These are phyloP conservation scores for Polia nebulosa DNA, from an alignment of 2,888 invertebrate genomes.

Conservation along the genomic window DNA sequence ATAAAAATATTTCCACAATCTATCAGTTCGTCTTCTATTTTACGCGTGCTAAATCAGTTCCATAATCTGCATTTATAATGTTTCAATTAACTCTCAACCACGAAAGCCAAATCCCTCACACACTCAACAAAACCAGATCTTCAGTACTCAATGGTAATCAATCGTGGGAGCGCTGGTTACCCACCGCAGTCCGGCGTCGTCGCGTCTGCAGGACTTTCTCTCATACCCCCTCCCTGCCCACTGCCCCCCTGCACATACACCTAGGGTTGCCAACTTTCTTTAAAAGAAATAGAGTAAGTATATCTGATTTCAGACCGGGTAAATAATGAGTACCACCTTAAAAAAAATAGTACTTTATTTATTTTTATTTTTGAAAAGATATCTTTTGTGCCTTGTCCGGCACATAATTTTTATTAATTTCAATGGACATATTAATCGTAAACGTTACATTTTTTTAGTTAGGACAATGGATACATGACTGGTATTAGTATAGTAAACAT, in stretches of 20 bases:
- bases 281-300: too few relatives aligned
- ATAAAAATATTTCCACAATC: neutral
- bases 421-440: too few relatives aligned
- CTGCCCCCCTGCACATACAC: slow-evolving; percentile 1
- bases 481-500: too few relatives aligned
- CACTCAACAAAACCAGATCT: slow-evolving; percentile 27
- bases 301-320: too few relatives aligned
- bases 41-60: neutral
- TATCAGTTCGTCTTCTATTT: neutral
- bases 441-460: too few relatives aligned
- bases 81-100: slow-evolving; percentile 7
- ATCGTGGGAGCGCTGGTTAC: slow-evolving; percentile 39
- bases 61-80: neutral
- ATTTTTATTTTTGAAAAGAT: too few relatives aligned
- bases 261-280: too few relatives aligned
- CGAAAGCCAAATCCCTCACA: slow-evolving; percentile 4
- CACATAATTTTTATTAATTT: too few relatives aligned
- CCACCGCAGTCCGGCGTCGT: slow-evolving; percentile 59
- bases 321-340: too few relatives aligned
- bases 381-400: too few relatives aligned
- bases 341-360: too few relatives aligned
- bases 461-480: too few relatives aligned
- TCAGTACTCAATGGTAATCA: slow-evolving; percentile 35
- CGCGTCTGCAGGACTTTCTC: slow-evolving; percentile 71
- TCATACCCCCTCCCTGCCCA: slow-evolving; percentile 17